These are phyloP conservation scores for Sarcophaga subvicina DNA, from an alignment of 2,888 invertebrate genomes.

Conservation along the genomic window DNA sequence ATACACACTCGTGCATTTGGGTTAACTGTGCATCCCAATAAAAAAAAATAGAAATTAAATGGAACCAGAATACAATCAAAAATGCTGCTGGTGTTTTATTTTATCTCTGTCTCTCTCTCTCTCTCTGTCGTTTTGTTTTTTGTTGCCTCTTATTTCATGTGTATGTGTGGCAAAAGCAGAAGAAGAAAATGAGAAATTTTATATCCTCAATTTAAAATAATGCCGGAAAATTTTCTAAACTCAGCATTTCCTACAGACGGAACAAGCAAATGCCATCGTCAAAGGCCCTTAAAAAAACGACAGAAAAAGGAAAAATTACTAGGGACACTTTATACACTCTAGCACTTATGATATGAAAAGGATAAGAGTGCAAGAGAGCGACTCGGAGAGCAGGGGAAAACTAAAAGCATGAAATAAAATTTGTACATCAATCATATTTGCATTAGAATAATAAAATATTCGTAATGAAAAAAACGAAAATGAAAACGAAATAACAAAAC, in stretches of 20 bases:
- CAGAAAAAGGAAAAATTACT: not conserved
- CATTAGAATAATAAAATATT: slow-evolving; percentile 61
- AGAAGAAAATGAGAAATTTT: slow-evolving; percentile 42
- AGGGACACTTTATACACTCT: slow-evolving; percentile 49
- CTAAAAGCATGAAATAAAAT: slow-evolving; percentile 39
- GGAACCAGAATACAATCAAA: not conserved
- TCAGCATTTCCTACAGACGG: slow-evolving; percentile 67
- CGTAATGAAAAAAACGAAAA: slow-evolving; percentile 20
- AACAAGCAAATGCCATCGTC: slow-evolving; percentile 59
- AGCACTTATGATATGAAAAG: slow-evolving; percentile 7
- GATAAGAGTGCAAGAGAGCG: not conserved
- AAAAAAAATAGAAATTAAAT: not conserved
- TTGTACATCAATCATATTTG: slow-evolving; percentile 65
- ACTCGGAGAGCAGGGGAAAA: slow-evolving; percentile 12
- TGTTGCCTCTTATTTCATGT: too few relatives aligned
- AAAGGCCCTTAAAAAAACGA: slow-evolving; percentile 32
- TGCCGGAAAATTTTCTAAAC: slow-evolving; percentile 69
- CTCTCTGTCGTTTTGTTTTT: too few relatives aligned
- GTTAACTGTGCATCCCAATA: slow-evolving; percentile 46
- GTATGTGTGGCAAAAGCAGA: too few relatives aligned
- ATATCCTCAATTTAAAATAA: slow-evolving; percentile 68
- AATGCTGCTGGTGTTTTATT: not conserved
- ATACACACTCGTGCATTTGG: slow-evolving; percentile 50
- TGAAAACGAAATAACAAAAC: slow-evolving; percentile 5
- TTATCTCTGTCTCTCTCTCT: too few relatives aligned